Evolutionary conservation across 2,113 vertebrate genomes (phyloP), one percentile per base, ranked within the genome.

Genomic region (Clarias magur): DNA sequence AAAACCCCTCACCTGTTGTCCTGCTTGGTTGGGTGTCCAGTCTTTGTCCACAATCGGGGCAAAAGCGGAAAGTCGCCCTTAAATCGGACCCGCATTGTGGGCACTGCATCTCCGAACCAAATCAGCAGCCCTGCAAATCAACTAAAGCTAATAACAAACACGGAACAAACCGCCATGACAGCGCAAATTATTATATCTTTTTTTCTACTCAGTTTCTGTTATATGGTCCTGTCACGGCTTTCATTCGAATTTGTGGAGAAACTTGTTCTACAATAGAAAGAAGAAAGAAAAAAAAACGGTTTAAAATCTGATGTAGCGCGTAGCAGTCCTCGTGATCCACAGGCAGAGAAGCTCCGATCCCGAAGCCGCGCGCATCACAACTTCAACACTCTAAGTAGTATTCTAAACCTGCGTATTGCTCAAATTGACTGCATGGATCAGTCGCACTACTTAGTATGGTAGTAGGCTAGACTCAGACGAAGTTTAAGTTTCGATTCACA

Each of bases 41-140:
- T 75, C 8, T 53, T 3, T 13, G 21, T 63, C 84, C 84, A n/a
- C 84, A 85, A 4, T 65, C 59, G 9, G 84, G 72, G 56, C 84
- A 85, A 38, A 78, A 85, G 25, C n/a, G 54, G 38, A 85, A 85
- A 38, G 21, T 53, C 38, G 8, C 72, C 2, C 53, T 53, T 25
- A 85, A 0, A n/a, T 1, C 17, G 34, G 0, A 16, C 1, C 4
- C 17, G 63, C 84, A 85, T 2, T 62, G 0, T 10, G 34, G 57
- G 15, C 84, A 85, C 25, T 78, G n/a, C 84, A 78, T 85, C 57
- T 53, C 57, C 54, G 78, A 54, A 53, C 7, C 11, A 78, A 17
- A 42, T 6, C 3, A 25, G 11, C 5, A 12, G 1, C 68, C 5
- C n/a, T 23, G 21, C 4, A 23, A 38, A 80, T 80, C 54, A 27